Evolutionary conservation across 2,113 vertebrate species (phyloP).

Genomic region (Columbina picui): DNA sequence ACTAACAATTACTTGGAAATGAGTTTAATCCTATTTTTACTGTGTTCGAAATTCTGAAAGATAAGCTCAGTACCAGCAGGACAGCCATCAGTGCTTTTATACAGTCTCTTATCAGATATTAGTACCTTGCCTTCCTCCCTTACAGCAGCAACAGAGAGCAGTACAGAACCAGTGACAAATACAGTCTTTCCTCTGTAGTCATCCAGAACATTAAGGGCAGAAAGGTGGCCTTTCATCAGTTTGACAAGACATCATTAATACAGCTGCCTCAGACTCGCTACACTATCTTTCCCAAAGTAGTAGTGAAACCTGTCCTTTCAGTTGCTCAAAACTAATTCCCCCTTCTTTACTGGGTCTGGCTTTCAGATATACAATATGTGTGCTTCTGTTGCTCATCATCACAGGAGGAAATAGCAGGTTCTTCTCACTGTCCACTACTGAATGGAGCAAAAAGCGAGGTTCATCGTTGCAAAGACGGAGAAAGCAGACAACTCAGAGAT

Average conservation of each 20-base stretch:
- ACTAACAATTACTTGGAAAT: background rate
- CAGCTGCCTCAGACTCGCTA: background rate
- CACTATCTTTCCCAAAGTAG: background rate
- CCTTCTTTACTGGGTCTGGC: background rate
- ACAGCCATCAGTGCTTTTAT: background rate
- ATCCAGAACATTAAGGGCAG: background rate
- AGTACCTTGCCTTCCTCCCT: background rate
- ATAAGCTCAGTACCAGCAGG: background rate
- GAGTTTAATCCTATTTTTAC: background rate
- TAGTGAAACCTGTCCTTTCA: background rate
- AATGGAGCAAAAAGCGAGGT: background rate
- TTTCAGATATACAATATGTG: background rate
- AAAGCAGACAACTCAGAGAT: background rate
- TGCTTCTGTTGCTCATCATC: fast-evolving
- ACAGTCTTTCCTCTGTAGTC: background rate
- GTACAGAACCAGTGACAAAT: background rate
- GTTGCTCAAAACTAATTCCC: background rate
- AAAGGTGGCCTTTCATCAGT: background rate
- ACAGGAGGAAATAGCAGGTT: background rate
- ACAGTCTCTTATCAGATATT: background rate
- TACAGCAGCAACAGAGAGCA: background rate
- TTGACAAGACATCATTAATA: background rate
- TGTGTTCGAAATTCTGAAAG: background rate
- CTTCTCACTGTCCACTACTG: background rate
- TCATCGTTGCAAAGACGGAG: background rate